Percentiles rank a stretch among this genome's conserved stretches.
These are phyloP conservation scores for Eupithecia subfuscata DNA, from an alignment of 2,888 invertebrate species.

Conservation along the genomic window DNA sequence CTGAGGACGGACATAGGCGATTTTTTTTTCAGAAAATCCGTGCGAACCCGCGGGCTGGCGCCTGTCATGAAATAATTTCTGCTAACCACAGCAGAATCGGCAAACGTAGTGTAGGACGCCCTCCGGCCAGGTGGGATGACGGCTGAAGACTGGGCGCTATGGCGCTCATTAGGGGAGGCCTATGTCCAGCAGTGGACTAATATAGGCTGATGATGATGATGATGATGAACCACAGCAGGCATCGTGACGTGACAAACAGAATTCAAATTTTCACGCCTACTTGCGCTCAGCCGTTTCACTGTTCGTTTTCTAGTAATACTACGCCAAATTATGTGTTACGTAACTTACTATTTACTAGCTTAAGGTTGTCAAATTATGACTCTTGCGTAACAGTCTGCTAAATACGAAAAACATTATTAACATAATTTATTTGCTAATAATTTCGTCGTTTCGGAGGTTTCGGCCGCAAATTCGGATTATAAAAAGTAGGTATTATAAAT, in stretches of 20 bases:
- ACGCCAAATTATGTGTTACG: conserved; percentile 60
- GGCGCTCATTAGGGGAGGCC: too few species aligned
- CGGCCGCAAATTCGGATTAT: not conserved
- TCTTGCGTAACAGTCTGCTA: conserved; percentile 38
- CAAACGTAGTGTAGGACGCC: too few species aligned
- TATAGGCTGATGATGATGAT: too few species aligned
- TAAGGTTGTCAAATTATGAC: conserved; percentile 48
- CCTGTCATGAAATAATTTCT: conserved; percentile 24
- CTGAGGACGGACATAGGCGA: too few species aligned
- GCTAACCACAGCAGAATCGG: conserved; percentile 32
- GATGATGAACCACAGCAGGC: too few species aligned
- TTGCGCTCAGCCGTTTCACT: conserved; percentile 62
- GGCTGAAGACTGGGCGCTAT: too few species aligned
- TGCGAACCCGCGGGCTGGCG: too few species aligned
- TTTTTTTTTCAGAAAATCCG: too few species aligned
- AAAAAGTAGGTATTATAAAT: not conserved
- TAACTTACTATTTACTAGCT: conserved; percentile 50
- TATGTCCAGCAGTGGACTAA: too few species aligned
- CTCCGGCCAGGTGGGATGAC: too few species aligned
- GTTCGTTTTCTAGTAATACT: conserved; percentile 64
- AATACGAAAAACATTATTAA: conserved; percentile 31
- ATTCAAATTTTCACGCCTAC: conserved; percentile 68
- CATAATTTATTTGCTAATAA: conserved; percentile 29
- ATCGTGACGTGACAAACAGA: conserved; percentile 56
- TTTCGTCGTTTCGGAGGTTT: not conserved